phyloP scores from a whole-genome alignment of 1,140 invertebrate species.

The Magallana angulata region DNA sequence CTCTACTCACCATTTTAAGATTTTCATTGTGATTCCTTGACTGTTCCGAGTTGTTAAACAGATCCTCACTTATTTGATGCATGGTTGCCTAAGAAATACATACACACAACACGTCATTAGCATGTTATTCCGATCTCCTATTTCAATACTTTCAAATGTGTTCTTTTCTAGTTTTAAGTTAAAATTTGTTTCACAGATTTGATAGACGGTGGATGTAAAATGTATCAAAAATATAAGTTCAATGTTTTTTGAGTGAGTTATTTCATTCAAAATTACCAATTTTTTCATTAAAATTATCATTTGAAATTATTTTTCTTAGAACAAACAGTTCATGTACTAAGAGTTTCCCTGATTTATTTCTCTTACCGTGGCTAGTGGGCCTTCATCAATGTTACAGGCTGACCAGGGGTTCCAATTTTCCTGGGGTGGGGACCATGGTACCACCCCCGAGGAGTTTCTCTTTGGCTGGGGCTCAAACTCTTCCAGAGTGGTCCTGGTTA shows the following conservation, averaged over 20 bases:
- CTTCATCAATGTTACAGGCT: conserved; percentile 96
- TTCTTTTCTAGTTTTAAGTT: too few species aligned
- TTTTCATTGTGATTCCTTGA: conserved; percentile 84
- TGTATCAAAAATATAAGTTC: too few species aligned
- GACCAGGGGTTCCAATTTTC: conserved; percentile 98
- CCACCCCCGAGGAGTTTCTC: conserved; percentile 85
- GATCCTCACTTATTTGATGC: conserved; percentile 89
- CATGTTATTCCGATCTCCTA: too few species aligned
- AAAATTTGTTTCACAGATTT: too few species aligned
- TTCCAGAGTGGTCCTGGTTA: conserved; percentile 79
- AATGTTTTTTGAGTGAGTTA: too few species aligned
- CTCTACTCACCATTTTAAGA: conserved; percentile 64
- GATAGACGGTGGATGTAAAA: too few species aligned
- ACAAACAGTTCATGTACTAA: too few species aligned
- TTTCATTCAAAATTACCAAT: too few species aligned
- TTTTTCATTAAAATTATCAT: too few species aligned
- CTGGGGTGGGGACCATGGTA: conserved; percentile 96
- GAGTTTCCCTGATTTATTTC: background rate
- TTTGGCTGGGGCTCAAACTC: conserved; percentile 82
- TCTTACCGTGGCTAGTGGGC: conserved; percentile 87
- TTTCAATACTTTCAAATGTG: too few species aligned
- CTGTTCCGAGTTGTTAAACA: conserved; percentile 84
- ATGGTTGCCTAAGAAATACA: conserved; percentile 82
- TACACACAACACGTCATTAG: background rate
- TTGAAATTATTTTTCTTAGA: too few species aligned